These are phyloP conservation scores for Ramazzottius varieornatus DNA, from an alignment of 2,888 invertebrate genomes.

Conservation along the genomic window DNA sequence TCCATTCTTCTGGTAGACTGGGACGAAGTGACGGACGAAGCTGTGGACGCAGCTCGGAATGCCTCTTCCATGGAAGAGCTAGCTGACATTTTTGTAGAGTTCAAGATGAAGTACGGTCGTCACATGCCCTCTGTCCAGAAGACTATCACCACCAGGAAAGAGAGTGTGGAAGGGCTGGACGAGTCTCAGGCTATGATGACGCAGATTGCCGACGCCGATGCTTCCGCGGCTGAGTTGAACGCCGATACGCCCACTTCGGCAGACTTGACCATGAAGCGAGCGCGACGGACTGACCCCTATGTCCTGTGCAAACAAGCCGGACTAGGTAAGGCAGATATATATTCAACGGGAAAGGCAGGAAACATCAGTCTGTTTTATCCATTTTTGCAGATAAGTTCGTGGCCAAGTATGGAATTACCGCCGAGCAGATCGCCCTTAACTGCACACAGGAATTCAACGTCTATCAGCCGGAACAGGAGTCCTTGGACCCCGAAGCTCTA, in stretches of 20 bases:
- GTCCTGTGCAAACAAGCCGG: conserved; percentile 59
- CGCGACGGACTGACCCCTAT: conserved; percentile 60
- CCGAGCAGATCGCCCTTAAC: conserved; percentile 87
- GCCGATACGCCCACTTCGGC: no score
- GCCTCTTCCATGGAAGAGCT: conserved; percentile 48
- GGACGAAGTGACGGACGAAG: neutral
- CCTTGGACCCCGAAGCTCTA: conserved; percentile 49
- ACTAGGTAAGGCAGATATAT: conserved; percentile 25
- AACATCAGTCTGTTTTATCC: neutral
- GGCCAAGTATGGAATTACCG: conserved; percentile 65
- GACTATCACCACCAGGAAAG: conserved; percentile 30
- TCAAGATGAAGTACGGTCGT: conserved; percentile 63
- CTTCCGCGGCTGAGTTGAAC: conserved; percentile 11
- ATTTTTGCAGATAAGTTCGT: conserved; percentile 39
- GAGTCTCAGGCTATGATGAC: conserved; percentile 25
- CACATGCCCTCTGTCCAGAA: conserved; percentile 59
- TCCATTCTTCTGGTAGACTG: neutral
- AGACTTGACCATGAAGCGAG: no score
- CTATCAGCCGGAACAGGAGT: conserved; percentile 76
- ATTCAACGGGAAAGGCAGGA: neutral
- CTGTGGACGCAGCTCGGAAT: neutral
- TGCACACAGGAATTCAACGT: conserved; percentile 76
- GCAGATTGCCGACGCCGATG: conserved; percentile 19
- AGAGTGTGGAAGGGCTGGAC: conserved; percentile 10
- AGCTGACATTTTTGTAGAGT: conserved; percentile 72